Conservation (phyloP, 2,888 invertebrate species). For the Philereme vetulata region DNA sequence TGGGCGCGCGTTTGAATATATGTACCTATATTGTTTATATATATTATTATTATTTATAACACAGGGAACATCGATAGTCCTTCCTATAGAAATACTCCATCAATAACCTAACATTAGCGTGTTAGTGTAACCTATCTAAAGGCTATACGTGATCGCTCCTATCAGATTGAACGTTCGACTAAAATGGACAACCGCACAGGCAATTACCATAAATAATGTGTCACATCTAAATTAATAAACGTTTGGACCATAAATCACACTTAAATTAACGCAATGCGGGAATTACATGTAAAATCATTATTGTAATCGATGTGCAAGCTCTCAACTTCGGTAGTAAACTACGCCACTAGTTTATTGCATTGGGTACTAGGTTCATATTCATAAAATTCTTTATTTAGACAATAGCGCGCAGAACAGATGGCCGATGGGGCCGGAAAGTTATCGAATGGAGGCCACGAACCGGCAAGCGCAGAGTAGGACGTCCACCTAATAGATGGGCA, state of each 20-base stretch:
- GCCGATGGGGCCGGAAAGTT: too few species aligned
- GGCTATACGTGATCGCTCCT: conserved; percentile 46
- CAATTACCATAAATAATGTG: conserved; percentile 67
- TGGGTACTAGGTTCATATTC: too few species aligned
- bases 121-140: conserved; percentile 27
- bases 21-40: too few species aligned
- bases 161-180: conserved; percentile 52
- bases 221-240: conserved; percentile 72
- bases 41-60: too few species aligned
- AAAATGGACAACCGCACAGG: conserved; percentile 52
- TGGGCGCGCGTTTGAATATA: too few species aligned
- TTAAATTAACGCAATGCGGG: conserved; percentile 63
- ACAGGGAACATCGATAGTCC: background rate
- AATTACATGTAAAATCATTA: conserved; percentile 55
- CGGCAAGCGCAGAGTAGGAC: too few species aligned
- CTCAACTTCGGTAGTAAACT: too few species aligned
- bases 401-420: too few species aligned
- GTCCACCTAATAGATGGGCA: too few species aligned
- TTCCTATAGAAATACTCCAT: conserved; percentile 13
- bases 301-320: conserved; percentile 53
- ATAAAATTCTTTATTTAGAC: too few species aligned
- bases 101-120: conserved; percentile 29
- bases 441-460: too few species aligned
- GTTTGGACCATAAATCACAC: conserved; percentile 66
- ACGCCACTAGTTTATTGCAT: too few species aligned